These are phyloP conservation scores for Macrotrachela quadricornifera DNA, from an alignment of 1,140 invertebrate genomes.

Conservation along the genomic window DNA sequence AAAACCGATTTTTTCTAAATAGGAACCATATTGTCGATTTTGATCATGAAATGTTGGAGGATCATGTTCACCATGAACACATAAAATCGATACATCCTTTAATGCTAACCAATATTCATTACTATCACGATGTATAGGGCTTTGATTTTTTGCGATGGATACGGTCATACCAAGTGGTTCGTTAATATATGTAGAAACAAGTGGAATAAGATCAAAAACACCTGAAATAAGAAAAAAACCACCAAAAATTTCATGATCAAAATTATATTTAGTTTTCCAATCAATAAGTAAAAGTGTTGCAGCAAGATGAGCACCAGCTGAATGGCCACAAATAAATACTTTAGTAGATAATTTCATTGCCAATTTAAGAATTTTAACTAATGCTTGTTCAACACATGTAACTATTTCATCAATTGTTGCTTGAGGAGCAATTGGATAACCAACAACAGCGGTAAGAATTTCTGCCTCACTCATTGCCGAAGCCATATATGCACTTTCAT, in stretches of 20 bases:
- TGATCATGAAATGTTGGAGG: too few relatives aligned
- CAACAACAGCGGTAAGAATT: too few relatives aligned
- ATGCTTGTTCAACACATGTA: too few relatives aligned
- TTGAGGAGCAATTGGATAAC: too few relatives aligned
- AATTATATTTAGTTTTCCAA: slow-evolving; percentile 16
- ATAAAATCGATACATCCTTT: too few relatives aligned
- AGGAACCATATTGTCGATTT: too few relatives aligned
- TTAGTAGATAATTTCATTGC: slow-evolving; percentile 11
- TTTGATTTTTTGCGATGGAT: slow-evolving; percentile 8
- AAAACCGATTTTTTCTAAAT: too few relatives aligned
- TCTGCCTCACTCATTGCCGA: too few relatives aligned
- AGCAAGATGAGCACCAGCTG: slow-evolving; percentile 21
- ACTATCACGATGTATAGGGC: not conserved
- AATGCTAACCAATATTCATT: not conserved
- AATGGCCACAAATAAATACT: slow-evolving; percentile 23
- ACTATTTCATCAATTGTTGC: too few relatives aligned
- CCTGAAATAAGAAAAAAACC: slow-evolving; percentile 20
- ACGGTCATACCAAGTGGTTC: slow-evolving; percentile 16
- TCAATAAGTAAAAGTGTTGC: slow-evolving; percentile 18
- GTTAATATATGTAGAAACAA: slow-evolving; percentile 18
- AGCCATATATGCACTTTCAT: too few relatives aligned
- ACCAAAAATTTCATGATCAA: slow-evolving; percentile 14
- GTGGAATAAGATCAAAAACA: slow-evolving; percentile 19
- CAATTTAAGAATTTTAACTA: too few relatives aligned
- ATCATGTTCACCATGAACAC: too few relatives aligned